Evolutionary conservation across 2,113 vertebrate species (phyloP).

Genomic region (Gila orcuttii): DNA sequence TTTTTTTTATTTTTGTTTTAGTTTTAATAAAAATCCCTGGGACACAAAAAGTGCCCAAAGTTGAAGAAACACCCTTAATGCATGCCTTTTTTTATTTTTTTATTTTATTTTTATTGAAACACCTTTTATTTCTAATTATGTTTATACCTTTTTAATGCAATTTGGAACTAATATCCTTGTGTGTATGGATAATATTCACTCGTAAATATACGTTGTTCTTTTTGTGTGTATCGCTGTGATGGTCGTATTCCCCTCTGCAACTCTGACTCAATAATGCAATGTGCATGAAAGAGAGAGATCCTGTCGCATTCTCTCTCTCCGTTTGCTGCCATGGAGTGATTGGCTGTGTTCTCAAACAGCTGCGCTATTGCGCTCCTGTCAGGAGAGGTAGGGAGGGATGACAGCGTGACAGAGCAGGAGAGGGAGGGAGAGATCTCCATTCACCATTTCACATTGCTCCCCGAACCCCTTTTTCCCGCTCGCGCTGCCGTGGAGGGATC

Average conservation of each 20-base stretch:
- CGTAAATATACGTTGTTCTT: not conserved
- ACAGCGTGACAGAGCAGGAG: slow-evolving; percentile 38
- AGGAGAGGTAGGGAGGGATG: slow-evolving; percentile 41
- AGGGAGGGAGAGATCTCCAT: slow-evolving; percentile 31
- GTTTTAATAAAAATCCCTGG: too few relatives aligned
- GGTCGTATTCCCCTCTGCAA: not conserved
- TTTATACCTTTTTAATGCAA: too few relatives aligned
- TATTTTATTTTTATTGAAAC: too few relatives aligned
- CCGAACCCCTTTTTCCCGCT: slow-evolving; percentile 28
- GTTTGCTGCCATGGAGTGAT: slow-evolving; percentile 51
- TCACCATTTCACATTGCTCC: slow-evolving; percentile 10
- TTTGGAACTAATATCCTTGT: too few relatives aligned
- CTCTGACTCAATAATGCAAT: slow-evolving; percentile 51
- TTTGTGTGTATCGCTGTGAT: not conserved
- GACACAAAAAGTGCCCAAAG: too few relatives aligned
- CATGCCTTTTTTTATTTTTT: too few relatives aligned
- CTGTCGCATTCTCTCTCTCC: slow-evolving; percentile 48
- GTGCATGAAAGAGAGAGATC: slow-evolving; percentile 29
- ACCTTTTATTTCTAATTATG: too few relatives aligned
- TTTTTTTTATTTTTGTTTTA: too few relatives aligned
- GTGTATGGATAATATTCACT: not conserved
- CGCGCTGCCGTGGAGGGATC: slow-evolving; percentile 21
- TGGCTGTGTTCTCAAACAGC: slow-evolving; percentile 51
- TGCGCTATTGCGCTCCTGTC: slow-evolving; percentile 53
- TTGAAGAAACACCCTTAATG: too few relatives aligned